These are phyloP conservation scores for Thunnus albacares DNA, from an alignment of 2,797 vertebrate genomes.

Conservation along the genomic window DNA sequence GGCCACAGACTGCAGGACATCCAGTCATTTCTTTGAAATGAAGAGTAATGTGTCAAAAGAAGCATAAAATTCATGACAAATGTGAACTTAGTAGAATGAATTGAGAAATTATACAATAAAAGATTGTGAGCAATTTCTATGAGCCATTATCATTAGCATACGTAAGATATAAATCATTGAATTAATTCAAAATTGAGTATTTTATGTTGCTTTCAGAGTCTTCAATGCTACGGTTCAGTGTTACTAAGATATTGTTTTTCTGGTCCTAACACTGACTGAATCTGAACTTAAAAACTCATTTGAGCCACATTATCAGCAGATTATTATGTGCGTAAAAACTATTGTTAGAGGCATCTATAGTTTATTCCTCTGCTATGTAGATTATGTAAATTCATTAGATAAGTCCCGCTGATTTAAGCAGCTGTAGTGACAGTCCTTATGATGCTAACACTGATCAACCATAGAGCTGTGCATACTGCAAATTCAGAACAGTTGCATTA, in stretches of 20 bases:
- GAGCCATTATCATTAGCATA: background rate
- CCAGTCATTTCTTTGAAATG: slow-evolving; percentile 27
- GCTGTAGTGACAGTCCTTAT: background rate
- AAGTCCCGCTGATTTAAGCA: slow-evolving; percentile 11
- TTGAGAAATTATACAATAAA: background rate
- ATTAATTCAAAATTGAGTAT: background rate
- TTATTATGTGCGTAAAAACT: background rate
- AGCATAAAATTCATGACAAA: slow-evolving; percentile 24
- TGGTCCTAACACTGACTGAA: background rate
- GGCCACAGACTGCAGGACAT: background rate
- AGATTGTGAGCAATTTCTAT: background rate
- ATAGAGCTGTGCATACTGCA: background rate
- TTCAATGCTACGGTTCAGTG: background rate
- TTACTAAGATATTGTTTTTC: no score
- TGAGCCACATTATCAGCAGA: background rate
- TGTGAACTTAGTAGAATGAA: slow-evolving; percentile 10
- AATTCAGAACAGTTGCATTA: background rate
- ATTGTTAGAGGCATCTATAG: background rate
- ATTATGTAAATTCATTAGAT: slow-evolving; percentile 1
- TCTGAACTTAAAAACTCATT: background rate
- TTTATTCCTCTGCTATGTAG: background rate
- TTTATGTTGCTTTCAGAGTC: background rate
- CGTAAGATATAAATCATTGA: background rate
- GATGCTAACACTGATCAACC: slow-evolving; percentile 26
- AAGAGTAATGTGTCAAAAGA: slow-evolving; percentile 32